These are phyloP conservation scores for Mimachlamys varia DNA, from an alignment of 2,888 invertebrate genomes.

Conservation along the genomic window DNA sequence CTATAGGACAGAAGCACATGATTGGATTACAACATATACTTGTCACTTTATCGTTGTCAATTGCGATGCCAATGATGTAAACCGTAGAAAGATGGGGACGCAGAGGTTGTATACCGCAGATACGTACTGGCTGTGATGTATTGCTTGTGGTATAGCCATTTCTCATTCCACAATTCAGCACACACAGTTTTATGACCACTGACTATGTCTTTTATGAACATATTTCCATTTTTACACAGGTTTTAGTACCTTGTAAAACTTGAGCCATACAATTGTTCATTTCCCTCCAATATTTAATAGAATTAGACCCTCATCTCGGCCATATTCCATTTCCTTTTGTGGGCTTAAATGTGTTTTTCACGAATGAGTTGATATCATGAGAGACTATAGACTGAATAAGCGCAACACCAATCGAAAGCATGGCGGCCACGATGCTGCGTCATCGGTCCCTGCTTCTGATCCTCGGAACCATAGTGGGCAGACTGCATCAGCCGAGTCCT, in stretches of 20 bases:
- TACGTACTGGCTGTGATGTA: neutral
- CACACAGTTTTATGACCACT: neutral
- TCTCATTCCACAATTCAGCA: conserved; percentile 10
- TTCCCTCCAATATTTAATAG: conserved; percentile 49
- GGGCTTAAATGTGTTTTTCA: conserved; percentile 39
- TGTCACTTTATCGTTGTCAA: neutral
- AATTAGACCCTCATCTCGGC: conserved; percentile 46
- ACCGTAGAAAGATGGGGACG: neutral
- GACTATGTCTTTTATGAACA: conserved; percentile 28
- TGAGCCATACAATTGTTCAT: conserved; percentile 43
- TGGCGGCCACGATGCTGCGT: neutral
- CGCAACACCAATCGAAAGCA: neutral
- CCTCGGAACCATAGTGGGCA: neutral
- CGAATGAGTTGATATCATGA: conserved; percentile 37
- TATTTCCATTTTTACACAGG: conserved; percentile 39
- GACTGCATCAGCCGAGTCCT: neutral
- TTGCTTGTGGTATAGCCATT: neutral
- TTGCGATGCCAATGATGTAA: neutral
- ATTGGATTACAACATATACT: neutral
- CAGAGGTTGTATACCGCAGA: neutral
- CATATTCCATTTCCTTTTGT: conserved; percentile 44
- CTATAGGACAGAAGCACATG: neutral
- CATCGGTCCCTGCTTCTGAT: neutral
- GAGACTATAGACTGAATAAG: neutral
- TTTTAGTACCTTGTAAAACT: conserved; percentile 46